phyloP scores from a whole-genome alignment of 2,888 invertebrate species.

The Horisme vitalbata region DNA sequence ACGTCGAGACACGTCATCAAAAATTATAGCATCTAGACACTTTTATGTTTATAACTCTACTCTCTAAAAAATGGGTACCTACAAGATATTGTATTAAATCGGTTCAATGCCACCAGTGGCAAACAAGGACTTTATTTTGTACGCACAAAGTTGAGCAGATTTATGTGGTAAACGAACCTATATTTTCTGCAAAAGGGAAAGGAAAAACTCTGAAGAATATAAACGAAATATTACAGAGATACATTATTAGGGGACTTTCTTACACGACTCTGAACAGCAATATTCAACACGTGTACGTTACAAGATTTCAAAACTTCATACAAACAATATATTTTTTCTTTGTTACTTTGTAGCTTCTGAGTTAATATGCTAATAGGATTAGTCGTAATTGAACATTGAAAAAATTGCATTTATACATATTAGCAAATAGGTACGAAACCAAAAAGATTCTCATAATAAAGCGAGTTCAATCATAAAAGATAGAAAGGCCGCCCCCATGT shows the following conservation, averaged over 20 bases:
- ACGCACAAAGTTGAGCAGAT: conserved; percentile 22
- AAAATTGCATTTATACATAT: no score
- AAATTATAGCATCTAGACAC: conserved; percentile 19
- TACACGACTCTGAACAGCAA: conserved; percentile 4
- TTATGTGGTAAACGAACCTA: conserved; percentile 27
- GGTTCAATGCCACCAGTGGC: conserved; percentile 7
- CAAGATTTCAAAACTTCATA: not conserved
- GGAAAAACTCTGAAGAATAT: conserved; percentile 23
- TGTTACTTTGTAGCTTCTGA: no score
- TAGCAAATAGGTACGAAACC: no score
- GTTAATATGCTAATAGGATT: no score
- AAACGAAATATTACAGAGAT: conserved; percentile 19
- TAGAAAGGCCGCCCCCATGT: conserved; percentile 54
- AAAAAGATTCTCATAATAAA: not conserved
- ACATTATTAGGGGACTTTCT: conserved; percentile 12
- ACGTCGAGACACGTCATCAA: conserved; percentile 25
- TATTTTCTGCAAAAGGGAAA: conserved; percentile 24
- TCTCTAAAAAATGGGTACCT: not conserved
- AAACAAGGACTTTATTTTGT: conserved; percentile 18
- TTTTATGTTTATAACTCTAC: conserved; percentile 14
- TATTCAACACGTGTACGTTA: conserved; percentile 3
- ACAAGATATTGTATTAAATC: conserved; percentile 8
- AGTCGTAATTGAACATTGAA: no score
- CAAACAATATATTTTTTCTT: not conserved
- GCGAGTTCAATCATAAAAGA: conserved; percentile 39